A percentile compares a stretch with the other conserved stretches of the same genome.
These are phyloP conservation scores for Solen grandis DNA, from an alignment of 1,140 invertebrate species.

Conservation along the genomic window DNA sequence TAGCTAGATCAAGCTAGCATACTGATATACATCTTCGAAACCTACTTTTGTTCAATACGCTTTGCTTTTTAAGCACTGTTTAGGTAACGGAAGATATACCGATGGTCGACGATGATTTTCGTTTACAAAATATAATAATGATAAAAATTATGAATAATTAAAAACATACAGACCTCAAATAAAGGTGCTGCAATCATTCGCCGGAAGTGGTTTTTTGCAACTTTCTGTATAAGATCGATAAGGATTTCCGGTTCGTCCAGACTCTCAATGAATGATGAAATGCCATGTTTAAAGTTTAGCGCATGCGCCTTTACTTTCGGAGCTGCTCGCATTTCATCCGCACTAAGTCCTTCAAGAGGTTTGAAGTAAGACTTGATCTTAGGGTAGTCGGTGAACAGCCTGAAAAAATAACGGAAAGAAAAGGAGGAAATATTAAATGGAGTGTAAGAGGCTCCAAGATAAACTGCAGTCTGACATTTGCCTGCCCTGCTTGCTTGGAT, in stretches of 20 bases:
- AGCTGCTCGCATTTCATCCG: not conserved
- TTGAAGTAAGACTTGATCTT: not conserved
- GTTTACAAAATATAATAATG: no score
- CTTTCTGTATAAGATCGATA: slow-evolving; percentile 8
- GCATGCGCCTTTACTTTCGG: slow-evolving; percentile 1
- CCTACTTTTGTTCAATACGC: not conserved
- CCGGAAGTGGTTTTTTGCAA: slow-evolving; percentile 4
- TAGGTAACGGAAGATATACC: not conserved
- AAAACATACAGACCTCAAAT: slow-evolving; percentile 20
- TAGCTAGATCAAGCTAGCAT: not conserved
- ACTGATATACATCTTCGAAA: not conserved
- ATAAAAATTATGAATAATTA: not conserved
- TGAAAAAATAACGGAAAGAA: slow-evolving; percentile 25
- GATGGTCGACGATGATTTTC: not conserved
- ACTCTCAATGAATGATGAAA: slow-evolving; percentile 6
- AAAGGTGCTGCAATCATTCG: not conserved
- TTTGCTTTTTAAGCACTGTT: not conserved
- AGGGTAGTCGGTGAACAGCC: not conserved
- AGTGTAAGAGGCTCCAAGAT: no score
- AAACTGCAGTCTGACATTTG: no score
- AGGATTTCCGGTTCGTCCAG: slow-evolving; percentile 16
- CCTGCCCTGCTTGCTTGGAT: no score
- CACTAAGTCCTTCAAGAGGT: not conserved
- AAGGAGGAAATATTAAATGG: no score
- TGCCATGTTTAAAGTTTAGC: slow-evolving; percentile 12